phyloP scores from a whole-genome alignment of 2,797 vertebrate species.

The Sebastes steindachneri region DNA sequence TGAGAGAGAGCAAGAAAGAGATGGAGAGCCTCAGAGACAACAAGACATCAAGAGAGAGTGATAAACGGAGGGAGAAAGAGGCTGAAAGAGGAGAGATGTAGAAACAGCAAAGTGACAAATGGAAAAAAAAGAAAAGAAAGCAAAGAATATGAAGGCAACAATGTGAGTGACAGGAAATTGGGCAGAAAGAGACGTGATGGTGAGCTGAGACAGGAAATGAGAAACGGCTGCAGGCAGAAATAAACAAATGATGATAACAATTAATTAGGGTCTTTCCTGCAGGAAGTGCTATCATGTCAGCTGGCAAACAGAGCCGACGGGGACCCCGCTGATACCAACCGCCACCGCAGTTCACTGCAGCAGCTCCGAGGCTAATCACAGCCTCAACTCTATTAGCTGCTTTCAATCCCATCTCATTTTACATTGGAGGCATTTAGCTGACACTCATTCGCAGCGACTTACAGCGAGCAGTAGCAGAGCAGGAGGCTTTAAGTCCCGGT shows the following conservation, averaged over 20 bases:
- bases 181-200: constrained; percentile 8
- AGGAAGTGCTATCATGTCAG: constrained; percentile 52
- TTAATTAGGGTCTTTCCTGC: constrained; percentile 60
- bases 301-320: constrained; percentile 13
- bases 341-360: constrained; percentile 29
- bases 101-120: background rate
- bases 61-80: background rate
- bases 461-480: constrained; percentile 2
- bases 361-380: constrained; percentile 50
- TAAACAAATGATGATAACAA: constrained; percentile 56
- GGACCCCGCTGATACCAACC: constrained; percentile 24
- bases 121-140: background rate
- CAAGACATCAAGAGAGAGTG: background rate
- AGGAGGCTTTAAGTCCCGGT: background rate
- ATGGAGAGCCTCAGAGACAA: background rate
- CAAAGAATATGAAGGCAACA: background rate
- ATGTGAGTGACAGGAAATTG: constrained; percentile 20
- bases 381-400: constrained; percentile 42
- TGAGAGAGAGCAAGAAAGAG: background rate
- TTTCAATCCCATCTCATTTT: constrained; percentile 44
- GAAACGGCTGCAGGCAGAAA: constrained; percentile 46
- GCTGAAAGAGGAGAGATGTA: too few species aligned
- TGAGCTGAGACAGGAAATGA: constrained; percentile 36
- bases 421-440: constrained; percentile 45
- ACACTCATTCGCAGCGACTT: constrained; percentile 24